Evolutionary conservation across 2,888 invertebrate genomes (phyloP).

Genomic region (Pollenia angustigena): DNA sequence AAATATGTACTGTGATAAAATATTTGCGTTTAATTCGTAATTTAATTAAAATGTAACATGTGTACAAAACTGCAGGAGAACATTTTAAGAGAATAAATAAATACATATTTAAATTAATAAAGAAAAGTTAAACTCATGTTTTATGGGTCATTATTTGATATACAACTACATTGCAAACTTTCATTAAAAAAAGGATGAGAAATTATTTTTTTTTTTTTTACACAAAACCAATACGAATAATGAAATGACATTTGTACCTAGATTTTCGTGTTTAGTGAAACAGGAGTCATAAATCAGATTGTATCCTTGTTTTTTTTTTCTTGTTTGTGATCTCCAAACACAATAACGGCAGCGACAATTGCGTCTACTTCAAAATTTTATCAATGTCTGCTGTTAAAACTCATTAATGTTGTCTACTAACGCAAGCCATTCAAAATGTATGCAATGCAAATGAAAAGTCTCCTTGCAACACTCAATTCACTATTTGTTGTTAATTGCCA

Average conservation of each 20-base stretch:
- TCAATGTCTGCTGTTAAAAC: conserved; percentile 53
- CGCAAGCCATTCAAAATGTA: conserved; percentile 37
- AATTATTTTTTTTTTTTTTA: neutral
- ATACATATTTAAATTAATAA: conserved; percentile 38
- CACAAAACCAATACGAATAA: neutral
- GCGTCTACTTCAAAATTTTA: conserved; percentile 33
- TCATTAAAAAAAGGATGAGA: no score
- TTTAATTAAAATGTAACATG: conserved; percentile 67
- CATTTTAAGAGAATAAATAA: conserved; percentile 6
- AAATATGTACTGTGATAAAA: conserved; percentile 52
- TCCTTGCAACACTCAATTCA: conserved; percentile 30
- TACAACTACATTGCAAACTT: neutral
- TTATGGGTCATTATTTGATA: conserved; percentile 22
- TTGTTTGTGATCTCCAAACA: conserved; percentile 11
- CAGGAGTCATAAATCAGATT: conserved; percentile 65
- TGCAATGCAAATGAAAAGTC: conserved; percentile 45
- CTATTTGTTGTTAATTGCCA: conserved; percentile 54
- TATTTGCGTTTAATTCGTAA: conserved; percentile 54
- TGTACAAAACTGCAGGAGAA: conserved; percentile 14
- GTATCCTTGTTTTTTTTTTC: neutral
- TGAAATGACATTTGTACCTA: conserved; percentile 34
- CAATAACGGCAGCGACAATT: neutral
- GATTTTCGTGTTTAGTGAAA: conserved; percentile 6
- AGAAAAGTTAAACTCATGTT: conserved; percentile 43
- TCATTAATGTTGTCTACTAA: conserved; percentile 59